These are phyloP conservation scores for Collichthys lucidus DNA, from an alignment of 2,113 vertebrate species.

Conservation along the genomic window DNA sequence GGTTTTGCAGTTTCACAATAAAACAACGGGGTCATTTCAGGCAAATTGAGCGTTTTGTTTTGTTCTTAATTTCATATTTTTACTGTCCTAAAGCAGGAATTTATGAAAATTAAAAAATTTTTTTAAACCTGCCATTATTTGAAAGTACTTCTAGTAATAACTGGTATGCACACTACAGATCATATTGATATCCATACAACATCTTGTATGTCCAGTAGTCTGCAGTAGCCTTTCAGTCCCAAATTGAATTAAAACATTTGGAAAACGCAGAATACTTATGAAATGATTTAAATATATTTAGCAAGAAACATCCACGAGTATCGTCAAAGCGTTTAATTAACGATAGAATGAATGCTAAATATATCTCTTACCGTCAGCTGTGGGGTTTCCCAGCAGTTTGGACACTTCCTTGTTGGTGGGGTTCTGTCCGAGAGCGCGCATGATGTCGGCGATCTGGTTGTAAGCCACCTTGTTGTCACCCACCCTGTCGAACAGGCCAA, in stretches of 20 bases:
- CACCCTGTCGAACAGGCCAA: conserved; percentile 97
- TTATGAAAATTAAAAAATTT: too few species aligned
- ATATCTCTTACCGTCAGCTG: conserved; percentile 87
- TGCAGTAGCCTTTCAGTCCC: background rate
- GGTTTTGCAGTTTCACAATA: background rate
- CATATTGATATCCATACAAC: background rate
- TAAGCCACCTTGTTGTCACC: conserved; percentile 94
- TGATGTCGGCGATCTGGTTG: conserved; percentile 94
- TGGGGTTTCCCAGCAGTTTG: conserved; percentile 91
- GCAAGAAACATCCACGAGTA: background rate
- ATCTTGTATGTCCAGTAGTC: background rate
- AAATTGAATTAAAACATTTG: background rate
- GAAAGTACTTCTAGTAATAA: background rate
- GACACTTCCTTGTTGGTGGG: conserved; percentile 96
- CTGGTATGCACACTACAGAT: background rate
- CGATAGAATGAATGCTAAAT: background rate
- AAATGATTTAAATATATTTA: background rate
- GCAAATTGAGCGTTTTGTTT: background rate
- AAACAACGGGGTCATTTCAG: too few species aligned
- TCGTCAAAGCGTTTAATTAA: background rate
- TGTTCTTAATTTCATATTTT: background rate
- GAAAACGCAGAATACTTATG: background rate
- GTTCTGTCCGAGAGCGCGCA: conserved; percentile 98
- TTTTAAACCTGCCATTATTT: too few species aligned
- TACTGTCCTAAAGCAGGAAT: background rate